Evolutionary conservation across 2,113 vertebrate species (phyloP).

Genomic region (Callopanchax toddi): DNA sequence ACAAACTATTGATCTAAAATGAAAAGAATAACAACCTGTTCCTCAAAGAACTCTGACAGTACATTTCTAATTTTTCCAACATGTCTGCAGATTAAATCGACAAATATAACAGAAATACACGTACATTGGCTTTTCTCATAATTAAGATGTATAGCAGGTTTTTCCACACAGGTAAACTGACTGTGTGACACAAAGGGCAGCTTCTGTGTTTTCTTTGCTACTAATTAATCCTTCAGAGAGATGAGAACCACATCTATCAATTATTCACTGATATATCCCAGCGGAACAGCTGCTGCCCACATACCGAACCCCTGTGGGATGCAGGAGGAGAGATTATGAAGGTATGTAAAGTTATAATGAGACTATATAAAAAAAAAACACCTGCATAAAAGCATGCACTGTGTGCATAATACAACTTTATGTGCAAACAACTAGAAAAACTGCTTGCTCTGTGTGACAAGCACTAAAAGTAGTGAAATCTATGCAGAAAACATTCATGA

Average conservation of each 20-base stretch:
- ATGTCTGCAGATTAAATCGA: no score
- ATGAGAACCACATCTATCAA: constrained; percentile 30
- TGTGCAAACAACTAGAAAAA: not conserved
- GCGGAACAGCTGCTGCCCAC: constrained; percentile 33
- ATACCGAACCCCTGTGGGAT: not conserved
- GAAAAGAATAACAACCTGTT: no score
- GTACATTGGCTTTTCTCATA: constrained; percentile 28
- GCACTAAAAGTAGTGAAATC: not conserved
- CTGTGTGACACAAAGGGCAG: constrained; percentile 8
- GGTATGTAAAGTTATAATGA: constrained; percentile 2
- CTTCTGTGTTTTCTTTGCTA: constrained; percentile 5
- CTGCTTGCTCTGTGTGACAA: not conserved
- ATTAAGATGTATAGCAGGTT: constrained; percentile 17
- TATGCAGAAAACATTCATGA: constrained; percentile 14
- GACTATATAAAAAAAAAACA: not conserved
- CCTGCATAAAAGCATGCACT: not conserved
- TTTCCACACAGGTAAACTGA: constrained; percentile 11
- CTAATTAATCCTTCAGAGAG: constrained; percentile 28
- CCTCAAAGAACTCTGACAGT: no score
- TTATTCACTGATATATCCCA: constrained; percentile 37
- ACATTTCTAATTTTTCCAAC: no score
- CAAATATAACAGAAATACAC: constrained; percentile 4
- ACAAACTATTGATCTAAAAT: no score
- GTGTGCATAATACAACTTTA: not conserved
- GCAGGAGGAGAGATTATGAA: not conserved